Base-by-base conservation (phyloP, 2,888 invertebrate species). In the Sarcophaga rosellei region DNA sequence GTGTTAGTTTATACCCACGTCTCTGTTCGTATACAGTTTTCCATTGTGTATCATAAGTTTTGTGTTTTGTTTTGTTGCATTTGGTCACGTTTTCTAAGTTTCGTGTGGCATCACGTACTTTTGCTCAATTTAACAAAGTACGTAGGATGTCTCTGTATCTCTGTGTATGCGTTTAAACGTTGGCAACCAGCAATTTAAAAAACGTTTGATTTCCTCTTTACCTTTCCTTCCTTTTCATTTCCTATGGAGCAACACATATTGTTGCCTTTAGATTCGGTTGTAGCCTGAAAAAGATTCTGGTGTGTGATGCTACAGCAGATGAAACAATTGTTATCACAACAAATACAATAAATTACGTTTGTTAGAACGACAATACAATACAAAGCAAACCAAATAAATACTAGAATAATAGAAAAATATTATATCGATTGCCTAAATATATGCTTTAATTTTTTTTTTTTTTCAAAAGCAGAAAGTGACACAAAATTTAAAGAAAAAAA, bases 31-130 rank as follows among this genome's bases (percentile, higher is more conserved):
- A 47, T 53, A 47, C 17, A 25, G 2, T 35, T 35, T 35, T 6
- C 6, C 35, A 35, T 35, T 44, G 5, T 35, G 57, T 63, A 17
- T 76, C 23, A 47, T 82, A 77, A 76, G 76, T 76, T 82, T 25
- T n/a, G n/a, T n/a, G n/a, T n/a, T n/a, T n/a, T 35, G 8, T 35
- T 35, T 73, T 86, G 66, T 75, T 78, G 78, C 81, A 84, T 86
- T 84, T 84, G 86, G 85, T 87, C 88, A 88, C 88, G 88, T 88
- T 85, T 85, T 68, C 82, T 83, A 81, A 87, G 88, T 87, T 88
- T 85, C 87, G 88, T 88, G 88, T 88, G 87, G 88, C 88, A 85
- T 87, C 88, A 88, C 88, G 88, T 88, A 88, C 81, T 86, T 86
- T 86, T 87, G 87, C 86, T 88, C 88, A 87, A 87, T 88, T 88